Conservation (phyloP, 2,113 vertebrate species). For the Phycodurus eques region DNA sequence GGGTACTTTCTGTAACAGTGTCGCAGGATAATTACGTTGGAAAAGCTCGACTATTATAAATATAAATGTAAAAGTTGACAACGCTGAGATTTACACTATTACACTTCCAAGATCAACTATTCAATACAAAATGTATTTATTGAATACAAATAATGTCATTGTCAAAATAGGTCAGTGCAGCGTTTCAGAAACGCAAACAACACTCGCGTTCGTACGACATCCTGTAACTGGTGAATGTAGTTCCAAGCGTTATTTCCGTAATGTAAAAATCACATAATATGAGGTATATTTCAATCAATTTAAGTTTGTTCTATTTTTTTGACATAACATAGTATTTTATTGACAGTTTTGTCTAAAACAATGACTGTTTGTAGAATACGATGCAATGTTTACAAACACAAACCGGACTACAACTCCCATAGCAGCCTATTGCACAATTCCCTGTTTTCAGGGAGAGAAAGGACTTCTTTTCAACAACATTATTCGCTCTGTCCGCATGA, state of each 20-base stretch:
- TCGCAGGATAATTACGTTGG: conserved; percentile 31
- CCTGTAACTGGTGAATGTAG: conserved; percentile 33
- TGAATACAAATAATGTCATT: background rate
- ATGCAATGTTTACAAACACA: conserved; percentile 4
- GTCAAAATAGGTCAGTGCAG: conserved; percentile 25
- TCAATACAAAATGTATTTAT: rapidly evolving
- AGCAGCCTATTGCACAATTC: conserved; percentile 18
- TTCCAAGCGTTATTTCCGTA: conserved; percentile 7
- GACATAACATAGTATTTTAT: background rate
- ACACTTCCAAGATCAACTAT: background rate
- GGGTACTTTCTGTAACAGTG: conserved; percentile 15
- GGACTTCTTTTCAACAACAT: conserved; percentile 60
- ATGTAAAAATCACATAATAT: background rate
- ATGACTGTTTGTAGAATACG: background rate
- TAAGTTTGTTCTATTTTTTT: rapidly evolving
- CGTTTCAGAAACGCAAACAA: conserved; percentile 45
- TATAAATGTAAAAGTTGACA: background rate
- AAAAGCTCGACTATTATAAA: background rate
- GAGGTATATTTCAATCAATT: rapidly evolving
- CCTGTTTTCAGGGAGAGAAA: conserved; percentile 42
- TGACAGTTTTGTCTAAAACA: background rate
- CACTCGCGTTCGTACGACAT: conserved; percentile 32
- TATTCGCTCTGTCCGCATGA: conserved; percentile 22
- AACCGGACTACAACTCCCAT: conserved; percentile 65
- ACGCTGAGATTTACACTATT: background rate